Conservation (phyloP, 2,888 invertebrate species). For the Leptinotarsa haldemani region DNA sequence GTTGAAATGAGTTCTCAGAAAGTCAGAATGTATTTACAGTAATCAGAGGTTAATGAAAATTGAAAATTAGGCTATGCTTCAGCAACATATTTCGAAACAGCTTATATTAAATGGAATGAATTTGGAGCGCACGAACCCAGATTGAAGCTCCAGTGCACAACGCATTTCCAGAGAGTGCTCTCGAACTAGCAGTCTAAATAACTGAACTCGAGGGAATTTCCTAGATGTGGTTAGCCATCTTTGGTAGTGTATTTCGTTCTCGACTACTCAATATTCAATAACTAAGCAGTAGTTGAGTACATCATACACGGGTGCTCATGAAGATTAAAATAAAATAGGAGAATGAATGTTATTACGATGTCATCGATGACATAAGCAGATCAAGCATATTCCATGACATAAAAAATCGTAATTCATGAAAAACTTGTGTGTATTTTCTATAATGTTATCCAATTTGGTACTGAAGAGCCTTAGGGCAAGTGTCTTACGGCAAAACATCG, state of each 20-base stretch:
- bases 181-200: not conserved
- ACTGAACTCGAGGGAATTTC: not conserved
- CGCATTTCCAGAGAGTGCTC: not conserved
- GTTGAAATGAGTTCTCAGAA: too few relatives aligned
- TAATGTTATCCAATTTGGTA: too few relatives aligned
- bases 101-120: not conserved
- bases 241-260: not conserved
- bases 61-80: too few relatives aligned
- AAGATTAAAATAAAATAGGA: too few relatives aligned
- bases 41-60: not conserved
- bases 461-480: too few relatives aligned
- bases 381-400: too few relatives aligned
- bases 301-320: not conserved
- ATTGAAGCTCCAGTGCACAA: not conserved
- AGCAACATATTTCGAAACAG: not conserved
- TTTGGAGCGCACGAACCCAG: not conserved
- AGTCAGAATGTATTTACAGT: too few relatives aligned
- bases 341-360: too few relatives aligned
- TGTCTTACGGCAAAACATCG: too few relatives aligned
- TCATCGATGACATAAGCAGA: too few relatives aligned
- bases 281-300: not conserved
- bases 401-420: too few relatives aligned
- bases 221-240: not conserved
- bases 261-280: conserved; percentile 1
- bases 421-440: too few relatives aligned